phyloP scores from a whole-genome alignment of 2,888 invertebrate genomes.

The Pseudococcus jackbeardsleyi region DNA sequence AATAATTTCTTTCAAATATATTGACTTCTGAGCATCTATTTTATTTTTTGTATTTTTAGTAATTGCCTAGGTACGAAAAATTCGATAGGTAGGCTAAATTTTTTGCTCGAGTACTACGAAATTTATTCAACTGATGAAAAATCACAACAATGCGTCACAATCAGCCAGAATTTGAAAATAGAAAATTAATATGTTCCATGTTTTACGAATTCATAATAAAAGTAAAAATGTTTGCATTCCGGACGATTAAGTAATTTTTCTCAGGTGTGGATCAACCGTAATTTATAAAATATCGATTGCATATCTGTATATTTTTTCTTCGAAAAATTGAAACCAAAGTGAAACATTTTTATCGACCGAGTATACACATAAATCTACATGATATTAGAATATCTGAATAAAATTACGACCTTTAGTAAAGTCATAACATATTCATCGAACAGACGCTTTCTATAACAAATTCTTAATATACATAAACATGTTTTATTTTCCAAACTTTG shows the following conservation, averaged over 20 bases:
- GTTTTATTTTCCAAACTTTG: conserved; percentile 22
- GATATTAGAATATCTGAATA: conserved; percentile 35
- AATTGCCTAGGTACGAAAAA: too few species aligned
- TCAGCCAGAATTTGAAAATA: too few species aligned
- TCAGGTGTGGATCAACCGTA: neutral
- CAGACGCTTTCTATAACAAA: conserved; percentile 11
- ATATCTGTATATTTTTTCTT: neutral
- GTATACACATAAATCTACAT: conserved; percentile 35
- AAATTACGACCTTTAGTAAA: conserved; percentile 6
- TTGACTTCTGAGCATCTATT: too few species aligned
- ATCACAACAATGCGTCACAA: too few species aligned
- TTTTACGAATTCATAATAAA: too few species aligned
- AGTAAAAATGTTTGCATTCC: neutral
- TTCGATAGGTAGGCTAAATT: too few species aligned
- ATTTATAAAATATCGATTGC: conserved; percentile 15
- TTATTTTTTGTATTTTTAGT: too few species aligned
- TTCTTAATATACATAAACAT: neutral
- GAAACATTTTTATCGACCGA: conserved; percentile 31
- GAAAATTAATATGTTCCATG: too few species aligned
- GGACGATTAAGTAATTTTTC: neutral
- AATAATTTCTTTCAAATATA: too few species aligned
- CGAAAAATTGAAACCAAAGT: neutral
- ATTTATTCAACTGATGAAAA: too few species aligned
- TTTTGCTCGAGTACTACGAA: too few species aligned
- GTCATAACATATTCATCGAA: conserved; percentile 44